These are phyloP conservation scores for Turritopsis dohrnii DNA, from an alignment of 30 jellyfish, hydroid and myxozoan genomes.

Conservation along the genomic window DNA sequence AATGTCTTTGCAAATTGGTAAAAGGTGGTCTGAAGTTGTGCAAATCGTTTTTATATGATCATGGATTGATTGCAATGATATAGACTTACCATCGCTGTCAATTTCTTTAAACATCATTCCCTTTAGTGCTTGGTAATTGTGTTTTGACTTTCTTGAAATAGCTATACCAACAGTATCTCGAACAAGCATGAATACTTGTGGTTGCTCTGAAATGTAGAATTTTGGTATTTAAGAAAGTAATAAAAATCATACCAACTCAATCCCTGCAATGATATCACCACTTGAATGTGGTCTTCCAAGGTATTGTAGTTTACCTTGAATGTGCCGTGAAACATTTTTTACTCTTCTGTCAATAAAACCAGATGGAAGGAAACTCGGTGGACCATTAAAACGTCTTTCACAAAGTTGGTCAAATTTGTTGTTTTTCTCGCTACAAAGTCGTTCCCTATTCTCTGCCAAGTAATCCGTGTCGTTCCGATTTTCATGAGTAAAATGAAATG, in stretches of 20 bases:
- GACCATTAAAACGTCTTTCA: neutral
- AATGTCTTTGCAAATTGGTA: neutral
- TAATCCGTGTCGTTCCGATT: neutral
- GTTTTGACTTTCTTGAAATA: neutral
- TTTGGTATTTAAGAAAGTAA: neutral
- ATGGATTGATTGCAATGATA: neutral
- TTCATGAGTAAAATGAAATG: neutral
- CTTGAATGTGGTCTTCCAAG: neutral
- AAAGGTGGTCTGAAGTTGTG: neutral
- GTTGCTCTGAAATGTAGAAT: too few relatives aligned
- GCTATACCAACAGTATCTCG: neutral
- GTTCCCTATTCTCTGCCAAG: neutral
- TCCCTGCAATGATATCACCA: neutral
- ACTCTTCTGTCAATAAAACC: neutral
- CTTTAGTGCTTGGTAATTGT: neutral
- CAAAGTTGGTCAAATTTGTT: neutral
- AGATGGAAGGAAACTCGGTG: neutral
- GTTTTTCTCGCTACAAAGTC: neutral
- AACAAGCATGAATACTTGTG: neutral
- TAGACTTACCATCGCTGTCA: neutral
- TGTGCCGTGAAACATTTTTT: neutral
- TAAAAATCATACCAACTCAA: constrained; percentile 10
- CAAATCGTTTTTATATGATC: neutral
- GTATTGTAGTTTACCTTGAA: neutral
- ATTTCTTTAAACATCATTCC: neutral